These are phyloP conservation scores for Ibidorhyncha struthersii DNA, from an alignment of 2,113 vertebrate genomes.

Conservation along the genomic window DNA sequence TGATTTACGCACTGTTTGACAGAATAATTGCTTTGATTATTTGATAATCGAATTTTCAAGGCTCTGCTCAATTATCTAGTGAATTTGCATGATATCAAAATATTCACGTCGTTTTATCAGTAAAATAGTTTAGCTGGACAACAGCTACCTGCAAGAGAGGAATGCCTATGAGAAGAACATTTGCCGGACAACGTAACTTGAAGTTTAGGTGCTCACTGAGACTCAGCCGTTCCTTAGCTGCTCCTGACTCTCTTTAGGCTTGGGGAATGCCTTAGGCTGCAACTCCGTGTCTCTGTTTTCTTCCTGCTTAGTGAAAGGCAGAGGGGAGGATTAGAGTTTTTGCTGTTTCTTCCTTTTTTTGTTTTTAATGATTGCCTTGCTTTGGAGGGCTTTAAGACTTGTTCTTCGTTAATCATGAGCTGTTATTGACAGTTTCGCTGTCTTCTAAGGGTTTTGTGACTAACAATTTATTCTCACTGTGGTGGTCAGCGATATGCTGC, in stretches of 20 bases:
- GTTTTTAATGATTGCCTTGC: neutral
- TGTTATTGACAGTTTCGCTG: neutral
- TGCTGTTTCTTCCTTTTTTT: neutral
- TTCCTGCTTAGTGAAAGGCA: neutral
- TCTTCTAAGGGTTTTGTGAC: neutral
- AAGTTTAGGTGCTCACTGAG: neutral
- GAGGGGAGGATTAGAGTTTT: neutral
- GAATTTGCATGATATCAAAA: neutral
- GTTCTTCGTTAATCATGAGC: neutral
- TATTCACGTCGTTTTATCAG: neutral
- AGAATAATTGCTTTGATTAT: neutral
- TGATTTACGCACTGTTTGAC: neutral
- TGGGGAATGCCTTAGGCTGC: neutral
- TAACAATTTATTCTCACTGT: neutral
- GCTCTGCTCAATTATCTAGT: neutral
- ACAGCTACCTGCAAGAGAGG: neutral
- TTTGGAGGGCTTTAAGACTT: neutral
- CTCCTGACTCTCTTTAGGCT: neutral
- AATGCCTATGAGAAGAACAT: neutral
- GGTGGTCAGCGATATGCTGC: neutral
- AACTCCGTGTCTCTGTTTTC: fast-evolving
- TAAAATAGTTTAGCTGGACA: neutral
- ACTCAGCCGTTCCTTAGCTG: neutral
- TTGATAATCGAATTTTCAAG: neutral
- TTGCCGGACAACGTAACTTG: neutral